Conservation (phyloP, 2,797 vertebrate species). For the Gadopsis marmoratus region DNA sequence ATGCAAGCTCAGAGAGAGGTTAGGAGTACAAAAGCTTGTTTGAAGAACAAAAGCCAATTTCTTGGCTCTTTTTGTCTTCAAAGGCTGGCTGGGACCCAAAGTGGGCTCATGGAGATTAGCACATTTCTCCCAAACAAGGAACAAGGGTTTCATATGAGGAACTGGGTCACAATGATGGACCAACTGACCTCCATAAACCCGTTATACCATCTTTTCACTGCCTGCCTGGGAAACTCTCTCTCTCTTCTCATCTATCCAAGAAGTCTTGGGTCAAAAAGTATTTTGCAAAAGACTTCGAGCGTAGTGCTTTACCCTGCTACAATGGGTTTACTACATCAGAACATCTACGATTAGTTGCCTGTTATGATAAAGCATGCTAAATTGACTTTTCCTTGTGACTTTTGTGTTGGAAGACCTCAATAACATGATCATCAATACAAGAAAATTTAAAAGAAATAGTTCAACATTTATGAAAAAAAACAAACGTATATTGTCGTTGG, state of each 20-base stretch:
- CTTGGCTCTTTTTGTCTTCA: conserved; percentile 63
- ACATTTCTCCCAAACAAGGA: conserved; percentile 78
- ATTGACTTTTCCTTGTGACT: not conserved
- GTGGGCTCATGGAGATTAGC: conserved; percentile 72
- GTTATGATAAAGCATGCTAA: not conserved
- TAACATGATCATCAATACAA: not conserved
- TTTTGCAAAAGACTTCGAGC: conserved; percentile 7
- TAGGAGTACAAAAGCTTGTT: conserved; percentile 60
- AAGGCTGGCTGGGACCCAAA: conserved; percentile 57
- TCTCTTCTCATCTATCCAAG: conserved; percentile 13
- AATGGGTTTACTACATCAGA: not conserved
- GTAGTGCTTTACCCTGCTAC: not conserved
- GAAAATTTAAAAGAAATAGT: not conserved
- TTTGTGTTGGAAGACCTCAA: not conserved
- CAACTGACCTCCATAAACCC: conserved; percentile 68
- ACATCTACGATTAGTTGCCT: not conserved
- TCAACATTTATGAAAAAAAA: not conserved
- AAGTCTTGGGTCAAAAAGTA: conserved; percentile 21
- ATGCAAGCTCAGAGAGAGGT: conserved; percentile 58
- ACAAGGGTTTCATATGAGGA: conserved; percentile 73
- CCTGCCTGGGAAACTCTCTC: conserved; percentile 55
- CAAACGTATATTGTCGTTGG: too few species aligned
- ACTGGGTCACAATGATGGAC: conserved; percentile 56
- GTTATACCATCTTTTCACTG: conserved; percentile 49
- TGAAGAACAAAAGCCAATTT: conserved; percentile 75